Evolutionary conservation across 2,888 invertebrate genomes (phyloP).

Genomic region (Blera fallax): DNA sequence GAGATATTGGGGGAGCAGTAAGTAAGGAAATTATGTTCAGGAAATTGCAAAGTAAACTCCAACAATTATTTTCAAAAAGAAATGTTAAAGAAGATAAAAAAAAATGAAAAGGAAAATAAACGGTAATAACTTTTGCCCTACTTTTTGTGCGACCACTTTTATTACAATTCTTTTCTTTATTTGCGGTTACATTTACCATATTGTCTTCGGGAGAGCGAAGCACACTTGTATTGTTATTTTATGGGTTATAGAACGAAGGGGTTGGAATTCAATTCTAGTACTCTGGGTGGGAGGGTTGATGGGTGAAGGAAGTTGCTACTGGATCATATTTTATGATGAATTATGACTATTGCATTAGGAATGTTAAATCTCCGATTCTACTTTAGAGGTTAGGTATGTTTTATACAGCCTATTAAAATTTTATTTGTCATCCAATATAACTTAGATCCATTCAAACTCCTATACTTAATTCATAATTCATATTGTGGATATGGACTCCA

Average conservation of each 20-base stretch:
- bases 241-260: conserved; percentile 26
- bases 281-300: background rate
- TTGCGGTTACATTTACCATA: conserved; percentile 45
- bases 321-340: conserved; percentile 41
- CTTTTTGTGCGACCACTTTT: conserved; percentile 36
- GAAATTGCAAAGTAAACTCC: conserved; percentile 44
- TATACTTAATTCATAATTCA: too few species aligned
- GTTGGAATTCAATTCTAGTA: conserved; percentile 42
- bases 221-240: conserved; percentile 36
- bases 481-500: too few species aligned
- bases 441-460: too few species aligned
- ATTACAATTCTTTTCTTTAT: conserved; percentile 38
- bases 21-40: background rate
- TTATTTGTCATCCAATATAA: background rate
- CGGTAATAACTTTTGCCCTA: conserved; percentile 54
- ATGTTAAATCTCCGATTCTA: conserved; percentile 9
- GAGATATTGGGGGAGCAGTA: background rate
- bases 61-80: conserved; percentile 29
- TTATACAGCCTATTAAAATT: background rate
- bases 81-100: conserved; percentile 8
- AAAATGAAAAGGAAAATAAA: conserved; percentile 26
- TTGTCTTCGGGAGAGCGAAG: conserved; percentile 5
- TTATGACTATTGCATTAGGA: conserved; percentile 41
- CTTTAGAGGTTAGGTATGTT: background rate
- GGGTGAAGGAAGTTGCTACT: background rate